Base-by-base conservation (phyloP, 2,797 vertebrate species). In the Trematocara caparti region DNA sequence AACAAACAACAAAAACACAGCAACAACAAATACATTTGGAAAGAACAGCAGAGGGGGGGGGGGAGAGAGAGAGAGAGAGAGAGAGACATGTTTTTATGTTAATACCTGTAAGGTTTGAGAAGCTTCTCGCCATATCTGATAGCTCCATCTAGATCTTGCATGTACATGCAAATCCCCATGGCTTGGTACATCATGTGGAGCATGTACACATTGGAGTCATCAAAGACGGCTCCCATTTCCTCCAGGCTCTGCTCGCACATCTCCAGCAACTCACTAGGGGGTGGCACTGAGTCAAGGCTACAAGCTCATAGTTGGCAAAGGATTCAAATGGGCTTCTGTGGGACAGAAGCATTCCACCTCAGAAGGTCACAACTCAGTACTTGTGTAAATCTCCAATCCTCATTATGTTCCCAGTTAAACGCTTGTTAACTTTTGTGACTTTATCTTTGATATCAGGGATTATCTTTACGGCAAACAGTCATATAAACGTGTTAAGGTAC, bases 141-240 rank as follows among this genome's bases (percentile, higher is more conserved):
- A 0, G 98, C 98, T 51, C 95, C 96, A 1, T 97, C 96, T n/a
- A 89, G 57, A 50, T 96, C 92, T 14, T 91, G 73, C 91, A 96
- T 92, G 10, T 97, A 98, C 15, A 99, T 90, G 86, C 97, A 99
- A 71, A 99, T 96, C 1, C 99, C 98, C 98, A 99, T 99, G 84
- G 98, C 97, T 91, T 99, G 99, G 95, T 99, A 99, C 97, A 97
- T 97, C 97, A 99, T 98, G 90, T 99, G 98, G 40, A 99, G 92
- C 97, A 99, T 96, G 93, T 98, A 99, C 51, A 99, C 96, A 4
- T 99, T 99, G 49, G 96, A 92, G 45, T 98, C 97, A 14, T 97
- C 97, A 40, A 99, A 99, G 78, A 98, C 92, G 0, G 94, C 71
- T 77, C 97, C 96, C 98, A 99, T 99, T 94, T 97, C 96, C 74